These are phyloP conservation scores for Elymnias hypermnestra DNA, from an alignment of 1,140 invertebrate genomes.

Conservation along the genomic window DNA sequence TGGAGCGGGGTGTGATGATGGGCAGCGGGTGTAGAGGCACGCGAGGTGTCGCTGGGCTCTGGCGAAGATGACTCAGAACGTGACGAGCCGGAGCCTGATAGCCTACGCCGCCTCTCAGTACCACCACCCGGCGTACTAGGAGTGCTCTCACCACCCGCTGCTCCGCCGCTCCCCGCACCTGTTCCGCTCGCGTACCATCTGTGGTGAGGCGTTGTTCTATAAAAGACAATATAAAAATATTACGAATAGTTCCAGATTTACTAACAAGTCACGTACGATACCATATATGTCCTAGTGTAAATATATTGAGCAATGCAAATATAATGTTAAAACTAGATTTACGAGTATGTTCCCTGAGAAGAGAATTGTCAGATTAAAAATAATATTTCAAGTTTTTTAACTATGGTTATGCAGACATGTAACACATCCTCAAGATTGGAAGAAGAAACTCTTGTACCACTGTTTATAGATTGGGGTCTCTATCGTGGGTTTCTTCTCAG, in stretches of 20 bases:
- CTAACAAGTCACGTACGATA: too few relatives aligned
- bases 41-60: conserved; percentile 60
- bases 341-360: too few relatives aligned
- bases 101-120: conserved; percentile 46
- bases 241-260: not conserved
- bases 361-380: too few relatives aligned
- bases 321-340: too few relatives aligned
- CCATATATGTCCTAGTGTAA: too few relatives aligned
- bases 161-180: conserved; percentile 25
- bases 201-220: conserved; percentile 53
- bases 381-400: too few relatives aligned
- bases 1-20: conserved; percentile 42
- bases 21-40: conserved; percentile 54
- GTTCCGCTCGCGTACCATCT: conserved; percentile 56
- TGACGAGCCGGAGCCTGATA: conserved; percentile 57
- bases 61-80: conserved; percentile 58
- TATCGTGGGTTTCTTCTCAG: too few relatives aligned
- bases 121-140: conserved; percentile 59
- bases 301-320: too few relatives aligned
- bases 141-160: conserved; percentile 51
- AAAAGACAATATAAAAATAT: conserved; percentile 9
- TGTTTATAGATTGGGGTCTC: too few relatives aligned
- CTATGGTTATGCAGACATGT: too few relatives aligned
- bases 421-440: too few relatives aligned
- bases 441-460: too few relatives aligned